Evolutionary conservation across 2,113 vertebrate genomes (phyloP).

Genomic region (Coturnix japonica): DNA sequence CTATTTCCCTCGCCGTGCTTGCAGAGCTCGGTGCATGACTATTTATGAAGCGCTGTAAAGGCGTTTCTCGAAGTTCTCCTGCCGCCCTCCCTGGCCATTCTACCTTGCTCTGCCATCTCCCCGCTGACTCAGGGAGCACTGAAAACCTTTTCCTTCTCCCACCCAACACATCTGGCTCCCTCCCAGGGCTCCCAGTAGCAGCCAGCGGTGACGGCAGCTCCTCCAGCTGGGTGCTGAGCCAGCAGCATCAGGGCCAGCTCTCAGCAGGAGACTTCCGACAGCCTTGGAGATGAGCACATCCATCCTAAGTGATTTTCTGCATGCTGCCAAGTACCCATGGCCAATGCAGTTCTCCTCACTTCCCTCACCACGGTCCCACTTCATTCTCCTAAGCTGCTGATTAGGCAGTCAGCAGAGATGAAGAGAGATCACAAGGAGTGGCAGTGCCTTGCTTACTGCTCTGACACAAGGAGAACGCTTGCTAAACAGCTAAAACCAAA

Average conservation of each 20-base stretch:
- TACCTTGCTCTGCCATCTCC: background rate
- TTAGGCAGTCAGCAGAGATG: background rate
- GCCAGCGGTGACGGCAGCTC: background rate
- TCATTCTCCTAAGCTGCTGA: background rate
- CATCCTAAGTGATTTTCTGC: background rate
- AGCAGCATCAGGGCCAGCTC: background rate
- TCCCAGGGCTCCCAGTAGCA: background rate
- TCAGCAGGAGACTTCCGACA: constrained; percentile 1
- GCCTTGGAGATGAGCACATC: background rate
- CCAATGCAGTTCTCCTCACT: background rate
- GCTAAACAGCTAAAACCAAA: constrained; percentile 33
- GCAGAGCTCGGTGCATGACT: accelerated
- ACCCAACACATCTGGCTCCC: background rate
- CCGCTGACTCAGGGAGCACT: background rate
- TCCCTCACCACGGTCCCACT: background rate
- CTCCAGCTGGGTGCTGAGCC: constrained; percentile 34
- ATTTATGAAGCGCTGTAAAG: background rate
- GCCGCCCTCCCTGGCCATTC: background rate
- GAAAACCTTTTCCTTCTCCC: background rate
- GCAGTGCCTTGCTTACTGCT: background rate
- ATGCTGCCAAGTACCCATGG: background rate
- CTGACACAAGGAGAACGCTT: background rate
- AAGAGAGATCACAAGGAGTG: background rate
- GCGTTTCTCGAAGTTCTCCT: background rate
- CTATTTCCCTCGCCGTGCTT: background rate